Evolutionary conservation across 35 echinoderm and acorn worm species (phyloP).

Genomic region (Apostichopus californicus): DNA sequence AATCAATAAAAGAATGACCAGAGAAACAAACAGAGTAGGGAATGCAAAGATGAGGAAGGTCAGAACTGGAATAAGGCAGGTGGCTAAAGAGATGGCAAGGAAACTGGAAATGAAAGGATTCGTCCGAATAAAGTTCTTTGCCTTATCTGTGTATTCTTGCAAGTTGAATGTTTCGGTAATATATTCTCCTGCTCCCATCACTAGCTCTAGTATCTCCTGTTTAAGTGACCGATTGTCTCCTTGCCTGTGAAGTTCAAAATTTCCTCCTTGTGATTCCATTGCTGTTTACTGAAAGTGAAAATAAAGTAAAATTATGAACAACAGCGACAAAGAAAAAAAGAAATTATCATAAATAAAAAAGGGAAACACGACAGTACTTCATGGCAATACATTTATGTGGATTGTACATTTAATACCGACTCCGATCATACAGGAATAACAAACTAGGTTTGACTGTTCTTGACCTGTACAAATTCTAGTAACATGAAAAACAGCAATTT

Average conservation of each 20-base stretch:
- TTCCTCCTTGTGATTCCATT: conserved; percentile 32
- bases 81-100: conserved; percentile 15
- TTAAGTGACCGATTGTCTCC: not conserved
- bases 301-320: not conserved
- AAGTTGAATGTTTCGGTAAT: conserved; percentile 21
- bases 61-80: conserved; percentile 20
- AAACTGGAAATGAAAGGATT: conserved; percentile 27
- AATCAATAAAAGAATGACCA: conserved; percentile 24
- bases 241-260: not conserved
- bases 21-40: conserved; percentile 5
- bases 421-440: no score
- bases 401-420: no score
- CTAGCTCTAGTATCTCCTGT: not conserved
- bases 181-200: conserved; percentile 17
- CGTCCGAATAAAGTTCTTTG: not conserved
- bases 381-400: no score
- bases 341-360: not conserved
- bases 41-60: conserved; percentile 22
- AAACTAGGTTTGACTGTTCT: no score
- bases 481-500: no score
- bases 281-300: not conserved
- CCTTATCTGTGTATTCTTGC: not conserved
- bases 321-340: not conserved
- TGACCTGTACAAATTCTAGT: no score
- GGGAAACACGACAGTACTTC: no score